Conservation (phyloP, 2,797 vertebrate genomes). For the Anabas testudineus region DNA sequence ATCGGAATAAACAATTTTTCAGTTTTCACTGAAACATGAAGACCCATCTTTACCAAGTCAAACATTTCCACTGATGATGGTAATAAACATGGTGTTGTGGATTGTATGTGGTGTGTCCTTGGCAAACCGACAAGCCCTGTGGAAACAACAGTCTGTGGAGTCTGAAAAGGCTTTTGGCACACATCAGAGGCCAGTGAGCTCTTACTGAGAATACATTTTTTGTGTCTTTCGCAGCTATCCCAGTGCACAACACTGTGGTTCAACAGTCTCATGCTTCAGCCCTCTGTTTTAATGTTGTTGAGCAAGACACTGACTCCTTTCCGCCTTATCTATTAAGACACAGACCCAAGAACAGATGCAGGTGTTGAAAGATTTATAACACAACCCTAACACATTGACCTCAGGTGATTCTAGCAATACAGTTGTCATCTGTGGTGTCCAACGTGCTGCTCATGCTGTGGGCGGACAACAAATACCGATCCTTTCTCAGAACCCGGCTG, state of each 20-base stretch:
- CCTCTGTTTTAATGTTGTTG: conserved; percentile 28
- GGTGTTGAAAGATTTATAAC: neutral
- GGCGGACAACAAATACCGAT: conserved; percentile 77
- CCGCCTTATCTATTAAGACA: conserved; percentile 18
- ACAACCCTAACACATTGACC: neutral
- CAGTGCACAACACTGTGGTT: conserved; percentile 3
- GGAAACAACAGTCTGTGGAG: conserved; percentile 29
- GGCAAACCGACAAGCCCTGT: conserved; percentile 33
- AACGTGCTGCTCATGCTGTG: conserved; percentile 84
- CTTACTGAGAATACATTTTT: neutral
- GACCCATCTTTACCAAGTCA: conserved; percentile 28
- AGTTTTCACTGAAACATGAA: conserved; percentile 34
- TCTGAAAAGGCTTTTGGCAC: conserved; percentile 32
- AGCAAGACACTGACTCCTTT: conserved; percentile 26
- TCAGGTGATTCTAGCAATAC: conserved; percentile 73
- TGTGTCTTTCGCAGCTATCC: conserved; percentile 22
- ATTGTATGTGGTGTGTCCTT: conserved; percentile 28
- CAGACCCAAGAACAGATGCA: conserved; percentile 5
- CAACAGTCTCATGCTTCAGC: conserved; percentile 1
- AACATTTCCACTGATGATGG: conserved; percentile 20
- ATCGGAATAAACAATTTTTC: conserved; percentile 4
- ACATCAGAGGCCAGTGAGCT: conserved; percentile 9
- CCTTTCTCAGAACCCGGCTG: conserved; percentile 79
- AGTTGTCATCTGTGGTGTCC: conserved; percentile 79
- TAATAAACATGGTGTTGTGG: conserved; percentile 11